Base-by-base conservation (phyloP, 2,113 vertebrate genomes). In the Ptychochromis oligacanthus region DNA sequence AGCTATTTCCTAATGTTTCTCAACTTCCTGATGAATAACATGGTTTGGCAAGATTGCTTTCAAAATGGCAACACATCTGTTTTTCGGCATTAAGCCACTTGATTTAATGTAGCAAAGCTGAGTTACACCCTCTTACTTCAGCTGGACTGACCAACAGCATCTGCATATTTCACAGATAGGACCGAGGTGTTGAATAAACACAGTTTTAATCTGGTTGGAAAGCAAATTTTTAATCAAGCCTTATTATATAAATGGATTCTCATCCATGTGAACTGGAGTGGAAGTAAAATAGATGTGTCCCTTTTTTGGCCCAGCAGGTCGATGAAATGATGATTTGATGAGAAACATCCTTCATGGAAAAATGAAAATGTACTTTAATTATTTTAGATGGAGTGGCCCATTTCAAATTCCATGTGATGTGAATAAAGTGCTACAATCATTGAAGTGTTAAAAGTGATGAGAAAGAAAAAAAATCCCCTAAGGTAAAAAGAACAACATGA, bases 321-420 rank as follows among this genome's bases (percentile, higher is more conserved):
- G 11, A 18, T 4, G 18, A 67, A 57, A 26, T 28, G 80, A 62
- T 72, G 52, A 89, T 88, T 86, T 86, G 80, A 92, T 87, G 81
- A 59, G 77, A 74, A 14, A 72, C 28, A 43, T 49, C 46, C 24
- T 17, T 20, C 8, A 58, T 31, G 31, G 7, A 55, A 84, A 81
- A 77, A 80, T 67, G 7, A 75, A 67, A 82, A 64, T 11, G 31
- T 75, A 58, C 36, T 60, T 72, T 59, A 80, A 82, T 90, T 77
- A 70, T 79, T 86, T 80, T 60, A 75, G 54, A 40, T 38, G 78
- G 56, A 83, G 24, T 24, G 65, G 72, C 80, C 65, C 13, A 12
- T 85, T 90, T 92, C 8, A 82, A 52, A 79, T 40, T 59, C 67
- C 58, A 43, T 40, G 58, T 62, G 82, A 77, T 36, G 26, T 38